A percentile compares a stretch with the other conserved stretches of the same genome.
These are phyloP conservation scores for Bradynema listronoti DNA, from an alignment of 1,140 invertebrate genomes.

Conservation along the genomic window DNA sequence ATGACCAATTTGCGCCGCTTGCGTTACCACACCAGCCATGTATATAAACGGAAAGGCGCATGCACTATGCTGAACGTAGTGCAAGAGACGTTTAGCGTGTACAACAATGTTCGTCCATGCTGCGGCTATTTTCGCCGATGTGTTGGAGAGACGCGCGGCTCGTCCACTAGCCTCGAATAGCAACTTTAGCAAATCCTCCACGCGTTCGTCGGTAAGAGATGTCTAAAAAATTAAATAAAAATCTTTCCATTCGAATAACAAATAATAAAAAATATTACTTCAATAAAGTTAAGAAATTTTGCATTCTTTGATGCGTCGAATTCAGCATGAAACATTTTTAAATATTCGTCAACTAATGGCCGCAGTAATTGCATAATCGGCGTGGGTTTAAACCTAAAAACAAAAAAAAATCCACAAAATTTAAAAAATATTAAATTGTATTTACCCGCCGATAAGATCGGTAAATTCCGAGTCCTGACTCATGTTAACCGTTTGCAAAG, in stretches of 20 bases:
- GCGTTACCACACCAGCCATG: conserved; percentile 44
- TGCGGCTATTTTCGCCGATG: conserved; percentile 28
- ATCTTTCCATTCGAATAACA: conserved; percentile 12
- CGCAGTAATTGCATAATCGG: conserved; percentile 76
- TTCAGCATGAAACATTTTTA: conserved; percentile 71
- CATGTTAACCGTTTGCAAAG: conserved; percentile 93
- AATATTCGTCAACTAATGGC: conserved; percentile 77
- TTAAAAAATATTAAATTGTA: conserved; percentile 9
- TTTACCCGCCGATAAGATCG: conserved; percentile 82
- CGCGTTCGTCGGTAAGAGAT: conserved; percentile 69
- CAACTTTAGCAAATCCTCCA: conserved; percentile 68
- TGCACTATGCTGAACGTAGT: conserved; percentile 51
- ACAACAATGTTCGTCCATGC: conserved; percentile 67
- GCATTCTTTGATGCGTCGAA: conserved; percentile 75
- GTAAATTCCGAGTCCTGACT: conserved; percentile 95
- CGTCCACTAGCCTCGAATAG: conserved; percentile 69
- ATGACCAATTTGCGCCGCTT: conserved; percentile 47
- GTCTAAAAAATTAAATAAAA: conserved; percentile 59
- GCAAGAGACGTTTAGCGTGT: conserved; percentile 66
- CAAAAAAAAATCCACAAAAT: conserved; percentile 10
- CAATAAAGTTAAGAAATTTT: conserved; percentile 75
- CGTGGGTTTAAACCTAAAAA: conserved; percentile 77
- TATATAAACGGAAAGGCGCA: conserved; percentile 46
- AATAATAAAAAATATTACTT: conserved; percentile 56
- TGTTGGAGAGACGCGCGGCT: conserved; percentile 63